Base-by-base conservation (phyloP, 2,797 vertebrate genomes). In the Petrocephalus sullivani region DNA sequence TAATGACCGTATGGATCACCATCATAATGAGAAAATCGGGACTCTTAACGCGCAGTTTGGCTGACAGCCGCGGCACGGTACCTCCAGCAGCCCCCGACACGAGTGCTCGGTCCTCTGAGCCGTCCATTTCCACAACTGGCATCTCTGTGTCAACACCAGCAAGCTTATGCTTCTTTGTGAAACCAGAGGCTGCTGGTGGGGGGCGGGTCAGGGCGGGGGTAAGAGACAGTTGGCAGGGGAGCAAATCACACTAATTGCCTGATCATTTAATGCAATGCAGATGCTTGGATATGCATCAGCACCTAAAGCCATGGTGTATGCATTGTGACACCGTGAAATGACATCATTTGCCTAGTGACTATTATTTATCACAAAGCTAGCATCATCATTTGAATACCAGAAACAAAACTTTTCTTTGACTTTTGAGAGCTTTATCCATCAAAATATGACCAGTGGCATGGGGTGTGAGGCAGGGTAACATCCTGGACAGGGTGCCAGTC, bases 151-250 rank as follows among this genome's bases (percentile, higher is more conserved):
- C 87, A 9, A 1, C 3, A 0, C 0, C 2, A 4, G 23, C 90
- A 71, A 82, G 92, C 12, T 58, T 92, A 87, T 93, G 92, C 23
- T 90, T 93, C 53, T 90, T 56, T 10, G 92, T 92, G 78, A 75
- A 3, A 5, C 0, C 23, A 19, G 89, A 0, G 5, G 1, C 93
- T 94, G 64, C 10, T 61, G 51, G 28, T 0, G 9, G 90, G 61
- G 10, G 37, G 19, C n/a, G n/a, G n/a, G n/a, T n/a, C n/a, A n/a
- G n/a, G 28, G 14, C 54, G 54, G 54, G 9, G 14, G 8, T 8
- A 54, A 54, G 10, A 54, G 10, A 12, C 53, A 8, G 10, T 54
- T 54, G 49, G 49, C 49, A 7, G 49, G 49, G 4, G 4, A 51
- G 7, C 4, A 6, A 51, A 51, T 51, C 49, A 51, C 49, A 51